These are phyloP conservation scores for Ovibos moschatus DNA, from an alignment of 2,113 vertebrate genomes.

Conservation along the genomic window DNA sequence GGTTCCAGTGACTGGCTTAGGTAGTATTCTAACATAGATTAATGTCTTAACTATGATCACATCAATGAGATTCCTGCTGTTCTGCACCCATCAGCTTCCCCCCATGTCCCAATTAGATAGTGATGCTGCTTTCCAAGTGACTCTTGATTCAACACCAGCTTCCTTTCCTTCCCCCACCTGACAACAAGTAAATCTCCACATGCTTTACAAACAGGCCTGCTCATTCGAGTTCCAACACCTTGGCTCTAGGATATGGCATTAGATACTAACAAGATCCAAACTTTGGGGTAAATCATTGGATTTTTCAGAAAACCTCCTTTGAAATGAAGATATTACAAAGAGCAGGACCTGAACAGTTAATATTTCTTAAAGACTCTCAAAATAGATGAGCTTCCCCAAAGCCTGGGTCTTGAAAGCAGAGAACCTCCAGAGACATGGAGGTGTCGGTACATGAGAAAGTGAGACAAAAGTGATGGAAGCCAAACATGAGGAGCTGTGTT, in stretches of 20 bases:
- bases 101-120: neutral
- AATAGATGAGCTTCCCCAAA: neutral
- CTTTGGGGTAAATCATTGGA: neutral
- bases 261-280: neutral
- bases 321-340: neutral
- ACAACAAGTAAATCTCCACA: neutral
- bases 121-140: neutral
- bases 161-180: neutral
- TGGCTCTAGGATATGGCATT: neutral
- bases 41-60: neutral
- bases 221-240: neutral
- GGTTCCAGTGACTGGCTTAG: neutral
- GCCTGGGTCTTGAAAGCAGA: neutral
- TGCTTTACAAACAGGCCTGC: neutral
- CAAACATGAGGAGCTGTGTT: neutral
- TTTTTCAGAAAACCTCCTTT: neutral
- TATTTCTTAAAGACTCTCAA: neutral
- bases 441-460: neutral
- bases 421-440: neutral
- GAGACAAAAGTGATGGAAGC: neutral
- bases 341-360: neutral
- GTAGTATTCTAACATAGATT: neutral
- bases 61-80: neutral
- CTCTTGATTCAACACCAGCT: neutral
- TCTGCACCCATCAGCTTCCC: neutral